Conservation (phyloP, 2,797 vertebrate genomes). For the Cryptoprocta ferox region DNA sequence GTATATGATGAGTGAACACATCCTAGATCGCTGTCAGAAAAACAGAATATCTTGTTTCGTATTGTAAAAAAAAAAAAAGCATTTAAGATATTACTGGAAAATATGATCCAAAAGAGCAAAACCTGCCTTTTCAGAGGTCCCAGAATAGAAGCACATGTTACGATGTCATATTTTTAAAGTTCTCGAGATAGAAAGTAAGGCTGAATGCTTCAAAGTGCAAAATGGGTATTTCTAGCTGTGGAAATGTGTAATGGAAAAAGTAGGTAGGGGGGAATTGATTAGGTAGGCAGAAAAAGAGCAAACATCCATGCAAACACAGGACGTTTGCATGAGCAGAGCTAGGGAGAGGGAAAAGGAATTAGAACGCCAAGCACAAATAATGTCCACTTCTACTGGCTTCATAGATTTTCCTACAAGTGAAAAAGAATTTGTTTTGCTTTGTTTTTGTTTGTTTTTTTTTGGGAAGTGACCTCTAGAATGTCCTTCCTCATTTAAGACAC, state of each 20-base stretch:
- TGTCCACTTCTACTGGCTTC: neutral
- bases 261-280: conserved; percentile 19
- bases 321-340: neutral
- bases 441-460: neutral
- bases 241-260: conserved; percentile 59
- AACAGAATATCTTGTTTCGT: neutral
- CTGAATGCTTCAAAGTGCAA: conserved; percentile 41
- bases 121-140: neutral
- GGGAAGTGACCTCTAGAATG: neutral
- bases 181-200: conserved; percentile 17
- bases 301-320: conserved; percentile 51
- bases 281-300: conserved; percentile 56
- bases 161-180: conserved; percentile 55
- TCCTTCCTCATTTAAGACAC: neutral
- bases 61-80: conserved; percentile 22
- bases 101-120: neutral
- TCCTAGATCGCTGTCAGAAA: neutral
- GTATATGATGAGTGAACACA: neutral
- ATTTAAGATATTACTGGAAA: conserved; percentile 20
- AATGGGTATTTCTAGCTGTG: conserved; percentile 48
- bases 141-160: neutral
- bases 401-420: neutral
- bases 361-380: neutral
- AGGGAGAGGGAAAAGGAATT: neutral
- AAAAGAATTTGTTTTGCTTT: neutral